These are phyloP conservation scores for Ferrisia virgata DNA, from an alignment of 2,888 invertebrate genomes.

Conservation along the genomic window DNA sequence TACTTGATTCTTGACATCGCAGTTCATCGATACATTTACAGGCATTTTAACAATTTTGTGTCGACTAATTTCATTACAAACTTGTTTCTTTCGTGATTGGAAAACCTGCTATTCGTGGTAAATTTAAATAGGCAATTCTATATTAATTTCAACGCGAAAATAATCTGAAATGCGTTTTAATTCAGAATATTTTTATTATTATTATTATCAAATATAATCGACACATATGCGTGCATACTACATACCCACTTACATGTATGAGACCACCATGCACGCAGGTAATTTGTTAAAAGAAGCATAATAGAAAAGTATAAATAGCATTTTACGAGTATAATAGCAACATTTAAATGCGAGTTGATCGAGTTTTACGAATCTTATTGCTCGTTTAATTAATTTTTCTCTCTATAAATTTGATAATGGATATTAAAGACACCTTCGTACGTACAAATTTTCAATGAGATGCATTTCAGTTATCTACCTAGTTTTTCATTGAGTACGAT, in stretches of 20 bases:
- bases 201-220: slow-evolving; percentile 14
- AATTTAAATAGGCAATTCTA: background rate
- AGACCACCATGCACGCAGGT: background rate
- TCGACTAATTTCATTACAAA: slow-evolving; percentile 29
- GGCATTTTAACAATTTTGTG: slow-evolving; percentile 12
- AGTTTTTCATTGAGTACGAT: background rate
- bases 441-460: background rate
- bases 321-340: background rate
- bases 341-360: background rate
- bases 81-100: background rate
- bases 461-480: background rate
- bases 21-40: background rate
- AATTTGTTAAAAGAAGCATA: background rate
- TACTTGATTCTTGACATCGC: slow-evolving; percentile 13
- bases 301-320: background rate
- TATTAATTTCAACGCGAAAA: background rate
- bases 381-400: slow-evolving; percentile 3
- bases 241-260: no score
- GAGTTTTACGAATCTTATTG: background rate
- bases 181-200: background rate
- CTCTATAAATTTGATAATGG: background rate
- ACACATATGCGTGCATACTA: background rate
- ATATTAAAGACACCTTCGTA: no score
- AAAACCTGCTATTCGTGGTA: background rate
- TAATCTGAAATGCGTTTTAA: slow-evolving; percentile 1